Percentiles rank a stretch among this genome's conserved stretches.
Evolutionary conservation across 1,140 invertebrate species (phyloP).

Genomic region (Bilobella aurantiaca): DNA sequence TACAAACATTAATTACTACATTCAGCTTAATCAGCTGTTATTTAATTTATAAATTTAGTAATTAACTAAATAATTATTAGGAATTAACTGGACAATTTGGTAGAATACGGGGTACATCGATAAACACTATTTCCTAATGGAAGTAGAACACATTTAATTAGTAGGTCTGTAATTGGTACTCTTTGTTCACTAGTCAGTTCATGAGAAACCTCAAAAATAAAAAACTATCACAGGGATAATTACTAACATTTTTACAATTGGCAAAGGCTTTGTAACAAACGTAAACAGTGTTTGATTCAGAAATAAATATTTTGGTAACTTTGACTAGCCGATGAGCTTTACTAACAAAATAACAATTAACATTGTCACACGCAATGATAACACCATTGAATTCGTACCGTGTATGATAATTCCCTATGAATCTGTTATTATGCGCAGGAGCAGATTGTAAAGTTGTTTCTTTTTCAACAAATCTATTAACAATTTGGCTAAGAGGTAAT

Average conservation of each 20-base stretch:
- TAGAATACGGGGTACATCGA: neutral
- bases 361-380: neutral
- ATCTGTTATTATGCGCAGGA: neutral
- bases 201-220: neutral
- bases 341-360: no score
- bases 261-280: no score
- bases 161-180: no score
- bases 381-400: neutral
- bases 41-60: no score
- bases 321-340: no score
- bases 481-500: constrained; percentile 18
- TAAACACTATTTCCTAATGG: neutral
- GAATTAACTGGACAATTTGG: neutral
- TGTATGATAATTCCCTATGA: neutral
- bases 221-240: neutral
- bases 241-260: neutral
- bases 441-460: neutral
- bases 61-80: no score
- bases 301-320: no score
- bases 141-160: neutral
- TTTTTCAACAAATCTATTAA: constrained; percentile 1
- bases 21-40: no score
- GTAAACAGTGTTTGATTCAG: no score
- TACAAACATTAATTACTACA: no score
- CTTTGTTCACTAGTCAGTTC: neutral